Conservation (phyloP, 2,797 vertebrate genomes). For the Otolemur crassicaudatus region DNA sequence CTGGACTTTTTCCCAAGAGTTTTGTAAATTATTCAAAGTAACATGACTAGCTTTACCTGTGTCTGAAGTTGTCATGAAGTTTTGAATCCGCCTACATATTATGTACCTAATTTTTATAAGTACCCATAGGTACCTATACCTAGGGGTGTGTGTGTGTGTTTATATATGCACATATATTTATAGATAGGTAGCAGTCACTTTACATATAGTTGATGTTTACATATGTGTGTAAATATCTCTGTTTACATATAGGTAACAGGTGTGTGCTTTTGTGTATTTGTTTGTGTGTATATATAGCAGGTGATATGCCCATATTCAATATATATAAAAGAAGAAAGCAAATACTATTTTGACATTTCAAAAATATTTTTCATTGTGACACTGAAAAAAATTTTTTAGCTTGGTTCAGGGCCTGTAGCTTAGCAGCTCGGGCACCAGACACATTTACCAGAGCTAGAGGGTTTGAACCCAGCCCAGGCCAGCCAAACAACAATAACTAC, state of each 20-base stretch:
- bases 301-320: neutral
- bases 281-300: neutral
- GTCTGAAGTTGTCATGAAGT: neutral
- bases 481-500: no score
- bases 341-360: slow-evolving; percentile 67
- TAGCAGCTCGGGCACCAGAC: no score
- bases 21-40: neutral
- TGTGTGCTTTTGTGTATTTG: neutral
- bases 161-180: neutral
- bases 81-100: neutral
- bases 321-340: slow-evolving; percentile 62
- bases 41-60: neutral
- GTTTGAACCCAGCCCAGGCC: no score
- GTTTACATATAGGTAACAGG: neutral
- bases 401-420: neutral
- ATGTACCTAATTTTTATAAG: neutral
- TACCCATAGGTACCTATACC: no score
- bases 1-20: neutral
- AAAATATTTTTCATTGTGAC: slow-evolving; percentile 67
- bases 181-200: neutral
- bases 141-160: neutral
- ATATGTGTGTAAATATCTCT: neutral
- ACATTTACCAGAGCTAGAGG: no score
- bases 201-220: neutral
- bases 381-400: slow-evolving; percentile 62